phyloP scores from a whole-genome alignment of 1,140 invertebrate species.

The Pomacea maculata region DNA sequence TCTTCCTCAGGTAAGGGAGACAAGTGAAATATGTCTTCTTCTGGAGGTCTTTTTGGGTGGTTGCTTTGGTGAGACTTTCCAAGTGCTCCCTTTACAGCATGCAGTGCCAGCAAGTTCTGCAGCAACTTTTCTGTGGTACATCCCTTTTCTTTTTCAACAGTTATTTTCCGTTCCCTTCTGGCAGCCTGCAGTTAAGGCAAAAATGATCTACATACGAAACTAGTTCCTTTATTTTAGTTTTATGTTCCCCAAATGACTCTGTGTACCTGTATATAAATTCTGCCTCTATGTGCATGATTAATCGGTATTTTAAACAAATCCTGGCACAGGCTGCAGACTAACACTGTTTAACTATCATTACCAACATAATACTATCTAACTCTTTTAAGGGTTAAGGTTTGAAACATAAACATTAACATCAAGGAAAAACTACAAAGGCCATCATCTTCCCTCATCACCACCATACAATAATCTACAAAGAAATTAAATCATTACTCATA shows the following conservation, averaged over 20 bases:
- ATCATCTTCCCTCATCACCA: neutral
- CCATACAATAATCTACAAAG: neutral
- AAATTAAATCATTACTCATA: neutral
- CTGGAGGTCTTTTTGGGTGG: neutral
- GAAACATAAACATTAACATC: too few relatives aligned
- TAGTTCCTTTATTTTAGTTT: neutral
- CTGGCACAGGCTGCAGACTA: too few relatives aligned
- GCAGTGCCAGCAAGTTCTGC: constrained; percentile 71
- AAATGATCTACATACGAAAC: neutral
- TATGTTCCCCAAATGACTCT: too few relatives aligned
- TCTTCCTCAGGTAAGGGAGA: constrained; percentile 53
- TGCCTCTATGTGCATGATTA: too few relatives aligned
- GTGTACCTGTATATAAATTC: too few relatives aligned
- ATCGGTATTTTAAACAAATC: too few relatives aligned
- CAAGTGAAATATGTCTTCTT: constrained; percentile 54
- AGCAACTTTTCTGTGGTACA: constrained; percentile 79
- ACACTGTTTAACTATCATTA: too few relatives aligned
- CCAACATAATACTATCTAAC: too few relatives aligned
- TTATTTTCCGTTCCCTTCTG: constrained; percentile 79
- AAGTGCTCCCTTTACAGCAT: constrained; percentile 49
- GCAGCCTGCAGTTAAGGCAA: constrained; percentile 64
- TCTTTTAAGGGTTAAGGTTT: too few relatives aligned
- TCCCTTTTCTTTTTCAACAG: constrained; percentile 76
- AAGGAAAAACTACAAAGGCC: too few relatives aligned
- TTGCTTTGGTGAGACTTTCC: constrained; percentile 25